A percentile compares a stretch with the other conserved stretches of the same genome.
These are phyloP conservation scores for Pocillopora grandis DNA, from an alignment of 92 coral and sea anemone species.

Conservation along the genomic window DNA sequence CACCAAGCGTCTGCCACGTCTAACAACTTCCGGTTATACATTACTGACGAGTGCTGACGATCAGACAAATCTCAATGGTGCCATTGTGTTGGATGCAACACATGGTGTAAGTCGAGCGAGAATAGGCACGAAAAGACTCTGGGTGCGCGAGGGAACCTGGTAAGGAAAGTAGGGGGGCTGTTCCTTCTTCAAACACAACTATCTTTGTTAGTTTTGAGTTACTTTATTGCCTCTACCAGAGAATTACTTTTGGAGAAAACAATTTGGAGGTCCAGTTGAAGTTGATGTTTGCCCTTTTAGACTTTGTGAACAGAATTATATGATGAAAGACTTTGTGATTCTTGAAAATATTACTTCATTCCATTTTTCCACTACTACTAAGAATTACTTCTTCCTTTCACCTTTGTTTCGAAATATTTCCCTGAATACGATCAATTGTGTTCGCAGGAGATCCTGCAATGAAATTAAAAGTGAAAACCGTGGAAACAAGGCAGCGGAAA, in stretches of 20 bases:
- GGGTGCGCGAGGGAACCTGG: conserved; percentile 80
- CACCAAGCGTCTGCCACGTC: conserved; percentile 38
- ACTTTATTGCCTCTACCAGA: too few species aligned
- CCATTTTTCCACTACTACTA: too few species aligned
- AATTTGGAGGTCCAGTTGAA: too few species aligned
- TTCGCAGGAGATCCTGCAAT: conserved; percentile 67
- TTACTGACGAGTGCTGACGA: conserved; percentile 20
- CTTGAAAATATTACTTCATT: too few species aligned
- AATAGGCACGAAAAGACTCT: conserved; percentile 49
- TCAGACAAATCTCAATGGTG: conserved; percentile 14
- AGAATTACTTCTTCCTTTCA: not conserved
- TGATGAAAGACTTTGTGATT: too few species aligned
- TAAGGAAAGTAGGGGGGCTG: not conserved
- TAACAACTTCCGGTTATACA: conserved; percentile 17
- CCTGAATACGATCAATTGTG: not conserved
- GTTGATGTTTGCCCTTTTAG: too few species aligned
- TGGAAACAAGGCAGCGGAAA: not conserved
- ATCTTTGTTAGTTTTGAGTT: too few species aligned
- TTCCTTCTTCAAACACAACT: too few species aligned
- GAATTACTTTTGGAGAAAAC: too few species aligned
- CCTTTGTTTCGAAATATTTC: not conserved
- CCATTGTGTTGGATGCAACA: conserved; percentile 25
- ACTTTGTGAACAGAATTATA: too few species aligned
- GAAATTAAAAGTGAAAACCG: conserved; percentile 43
- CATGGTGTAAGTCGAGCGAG: conserved; percentile 18